Base-by-base conservation (phyloP, 2,888 invertebrate species). In the Drosophila hawaiiensis region DNA sequence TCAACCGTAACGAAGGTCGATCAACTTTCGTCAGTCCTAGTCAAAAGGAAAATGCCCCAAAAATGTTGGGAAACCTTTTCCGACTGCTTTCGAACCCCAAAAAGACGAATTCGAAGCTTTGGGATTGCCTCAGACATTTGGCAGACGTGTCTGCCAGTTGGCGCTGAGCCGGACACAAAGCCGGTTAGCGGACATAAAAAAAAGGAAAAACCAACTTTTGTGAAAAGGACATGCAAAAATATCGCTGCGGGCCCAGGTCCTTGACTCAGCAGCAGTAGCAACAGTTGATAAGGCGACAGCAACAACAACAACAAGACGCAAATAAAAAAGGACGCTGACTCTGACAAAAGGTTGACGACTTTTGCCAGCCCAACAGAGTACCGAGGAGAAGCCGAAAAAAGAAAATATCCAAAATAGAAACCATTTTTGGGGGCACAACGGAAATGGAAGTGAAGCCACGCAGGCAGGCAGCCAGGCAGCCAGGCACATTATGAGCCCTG, bases 171-270 rank as follows among this genome's bases (percentile, higher is more conserved):
- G 56, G 43, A 43, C 61, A 25, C 69, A 69, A 71, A 76, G 73
- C 52, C 60, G 72, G 63, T 49, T 58, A 60, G 33, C 61, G 60
- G 60, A 47, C 56, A 65, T 52, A 49, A 59, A 29, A 33, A 58
- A 29, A 33, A 25, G 49, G 41, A 56, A 60, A 6, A 50, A 16
- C 43, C 66, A 76, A 61, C 37, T 55, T 66, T 75, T 50, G 29
- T 39, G 53, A 68, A 82, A 89, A 78, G 80, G 73, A 86, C 86
- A 90, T 90, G 90, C 81, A 90, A 89, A 90, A 86, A 89, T 70
- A 68, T 41, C 33, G 70, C 71, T 55, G 33, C 55, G 31, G 76
- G 53, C 76, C 29, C 41, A 62, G 76, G 82, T 72, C 78, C 75
- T 81, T 78, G 70, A 73, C 83, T 78, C 60, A 49, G 50, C 64